These are phyloP conservation scores for Pandemis heparana DNA, from an alignment of 2,888 invertebrate genomes.

Conservation along the genomic window DNA sequence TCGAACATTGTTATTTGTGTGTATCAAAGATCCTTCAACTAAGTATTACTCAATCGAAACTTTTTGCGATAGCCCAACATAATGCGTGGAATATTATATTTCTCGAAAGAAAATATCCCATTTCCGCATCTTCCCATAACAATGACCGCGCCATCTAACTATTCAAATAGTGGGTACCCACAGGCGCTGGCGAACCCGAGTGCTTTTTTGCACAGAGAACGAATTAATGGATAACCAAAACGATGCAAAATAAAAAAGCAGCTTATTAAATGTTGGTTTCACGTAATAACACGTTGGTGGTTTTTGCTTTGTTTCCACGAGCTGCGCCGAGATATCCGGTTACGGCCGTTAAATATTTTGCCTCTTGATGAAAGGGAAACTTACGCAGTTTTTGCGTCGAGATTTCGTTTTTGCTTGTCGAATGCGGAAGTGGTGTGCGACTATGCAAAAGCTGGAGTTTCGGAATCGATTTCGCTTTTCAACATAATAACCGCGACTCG, in stretches of 20 bases:
- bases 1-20: slow-evolving; percentile 43
- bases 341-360: slow-evolving; percentile 85
- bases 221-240: slow-evolving; percentile 86
- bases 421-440: slow-evolving; percentile 80
- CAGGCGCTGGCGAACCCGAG: slow-evolving; percentile 73
- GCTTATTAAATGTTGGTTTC: slow-evolving; percentile 86
- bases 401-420: slow-evolving; percentile 78
- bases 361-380: slow-evolving; percentile 84
- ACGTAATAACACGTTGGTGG: slow-evolving; percentile 84
- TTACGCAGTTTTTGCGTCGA: slow-evolving; percentile 76
- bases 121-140: slow-evolving; percentile 86
- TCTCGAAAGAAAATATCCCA: slow-evolving; percentile 86
- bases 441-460: slow-evolving; percentile 81
- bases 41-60: slow-evolving; percentile 55
- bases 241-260: slow-evolving; percentile 81
- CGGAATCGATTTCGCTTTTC: slow-evolving; percentile 80
- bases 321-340: slow-evolving; percentile 81
- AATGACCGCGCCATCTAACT: slow-evolving; percentile 81
- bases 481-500: slow-evolving; percentile 59
- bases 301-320: slow-evolving; percentile 84
- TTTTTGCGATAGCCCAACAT: slow-evolving; percentile 79
- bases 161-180: slow-evolving; percentile 73
- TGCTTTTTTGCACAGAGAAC: slow-evolving; percentile 74
- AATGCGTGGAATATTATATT: slow-evolving; percentile 83
- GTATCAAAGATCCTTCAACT: slow-evolving; percentile 62